Conservation (phyloP, 2,888 invertebrate species). For the Phyllotreta striolata region DNA sequence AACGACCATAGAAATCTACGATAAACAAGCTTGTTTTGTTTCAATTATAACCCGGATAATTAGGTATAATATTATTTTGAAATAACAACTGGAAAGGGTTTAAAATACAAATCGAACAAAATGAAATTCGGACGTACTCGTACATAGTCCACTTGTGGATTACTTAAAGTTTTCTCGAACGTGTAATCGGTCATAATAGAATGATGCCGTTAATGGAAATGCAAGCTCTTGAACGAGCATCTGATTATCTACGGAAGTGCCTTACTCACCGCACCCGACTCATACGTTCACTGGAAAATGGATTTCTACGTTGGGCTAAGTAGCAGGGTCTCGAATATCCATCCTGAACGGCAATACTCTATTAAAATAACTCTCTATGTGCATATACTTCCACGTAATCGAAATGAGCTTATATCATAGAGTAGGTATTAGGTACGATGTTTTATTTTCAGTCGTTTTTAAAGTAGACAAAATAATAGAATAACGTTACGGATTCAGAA, state of each 20-base stretch:
- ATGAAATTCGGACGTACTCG: too few relatives aligned
- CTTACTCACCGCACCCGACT: constrained; percentile 34
- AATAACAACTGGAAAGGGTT: too few relatives aligned
- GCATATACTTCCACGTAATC: neutral
- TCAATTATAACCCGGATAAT: neutral
- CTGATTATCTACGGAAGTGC: constrained; percentile 35
- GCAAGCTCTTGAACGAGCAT: constrained; percentile 34
- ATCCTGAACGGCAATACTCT: constrained; percentile 16
- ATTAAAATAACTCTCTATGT: constrained; percentile 1
- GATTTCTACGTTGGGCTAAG: constrained; percentile 37
- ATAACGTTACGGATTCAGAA: too few relatives aligned
- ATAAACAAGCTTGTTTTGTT: neutral
- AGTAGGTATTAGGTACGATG: too few relatives aligned
- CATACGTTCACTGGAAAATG: constrained; percentile 29
- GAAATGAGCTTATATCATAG: too few relatives aligned
- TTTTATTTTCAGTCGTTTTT: too few relatives aligned
- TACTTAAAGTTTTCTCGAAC: constrained; percentile 34
- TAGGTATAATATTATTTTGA: neutral
- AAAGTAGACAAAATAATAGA: too few relatives aligned
- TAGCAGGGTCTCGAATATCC: constrained; percentile 22
- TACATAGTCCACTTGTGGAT: constrained; percentile 10
- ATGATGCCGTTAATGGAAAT: constrained; percentile 38
- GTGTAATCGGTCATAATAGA: constrained; percentile 36
- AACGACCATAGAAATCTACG: too few relatives aligned
- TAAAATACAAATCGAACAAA: constrained; percentile 7